Conservation (phyloP, 1,140 invertebrate species). For the Lucilia sericata region DNA sequence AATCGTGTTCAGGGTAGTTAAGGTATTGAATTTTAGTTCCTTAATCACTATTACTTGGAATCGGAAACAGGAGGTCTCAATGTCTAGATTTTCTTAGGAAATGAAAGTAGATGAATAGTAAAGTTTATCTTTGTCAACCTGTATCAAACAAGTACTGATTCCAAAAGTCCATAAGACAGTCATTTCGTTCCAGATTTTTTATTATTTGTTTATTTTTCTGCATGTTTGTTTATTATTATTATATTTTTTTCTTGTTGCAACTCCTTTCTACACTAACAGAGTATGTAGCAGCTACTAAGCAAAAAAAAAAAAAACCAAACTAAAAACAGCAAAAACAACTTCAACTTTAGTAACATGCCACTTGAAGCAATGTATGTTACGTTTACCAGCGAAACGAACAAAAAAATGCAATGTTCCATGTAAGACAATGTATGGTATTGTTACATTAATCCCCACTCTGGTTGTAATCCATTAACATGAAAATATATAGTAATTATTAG, state of each 20-base stretch:
- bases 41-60: too few species aligned
- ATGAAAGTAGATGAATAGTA: too few species aligned
- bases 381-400: background rate
- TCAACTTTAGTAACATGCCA: constrained; percentile 20
- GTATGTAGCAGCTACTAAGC: constrained; percentile 8
- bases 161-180: background rate
- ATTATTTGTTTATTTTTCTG: background rate
- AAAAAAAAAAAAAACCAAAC: background rate
- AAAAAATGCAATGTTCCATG: background rate
- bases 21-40: too few species aligned
- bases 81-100: too few species aligned
- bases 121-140: too few species aligned
- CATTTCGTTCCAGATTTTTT: background rate
- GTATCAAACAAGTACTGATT: too few species aligned
- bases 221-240: constrained; percentile 19
- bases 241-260: background rate
- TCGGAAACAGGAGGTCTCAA: too few species aligned
- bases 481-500: background rate
- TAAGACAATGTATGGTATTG: constrained; percentile 10
- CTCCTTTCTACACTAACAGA: background rate
- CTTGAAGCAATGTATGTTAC: background rate
- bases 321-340: background rate
- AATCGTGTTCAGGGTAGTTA: too few species aligned
- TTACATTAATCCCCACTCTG: constrained; percentile 8
- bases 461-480: constrained; percentile 6